Percentiles rank a stretch among this genome's conserved stretches.
Conservation (phyloP, 2,797 vertebrate genomes). For the Acridotheres tristis region DNA sequence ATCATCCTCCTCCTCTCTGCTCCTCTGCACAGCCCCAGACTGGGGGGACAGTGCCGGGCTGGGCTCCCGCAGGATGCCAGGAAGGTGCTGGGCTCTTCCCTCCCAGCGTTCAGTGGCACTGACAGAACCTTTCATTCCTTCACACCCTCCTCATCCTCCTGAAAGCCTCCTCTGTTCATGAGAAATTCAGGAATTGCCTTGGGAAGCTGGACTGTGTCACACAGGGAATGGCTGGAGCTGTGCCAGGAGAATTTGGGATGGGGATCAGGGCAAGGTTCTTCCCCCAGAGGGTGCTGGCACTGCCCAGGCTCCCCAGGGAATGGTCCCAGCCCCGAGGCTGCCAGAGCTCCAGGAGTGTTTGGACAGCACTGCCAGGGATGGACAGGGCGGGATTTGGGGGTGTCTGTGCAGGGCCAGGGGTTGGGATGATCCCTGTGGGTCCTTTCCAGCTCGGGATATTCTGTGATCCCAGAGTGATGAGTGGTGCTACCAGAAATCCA, state of each 20-base stretch:
- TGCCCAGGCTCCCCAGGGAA: background rate
- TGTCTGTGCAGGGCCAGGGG: rapidly evolving
- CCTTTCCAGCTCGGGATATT: no score
- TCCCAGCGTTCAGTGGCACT: no score
- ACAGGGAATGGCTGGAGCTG: background rate
- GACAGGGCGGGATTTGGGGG: rapidly evolving
- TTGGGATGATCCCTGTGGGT: background rate
- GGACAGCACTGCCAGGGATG: background rate
- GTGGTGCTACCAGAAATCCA: background rate
- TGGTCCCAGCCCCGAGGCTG: background rate
- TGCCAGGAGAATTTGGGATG: rapidly evolving
- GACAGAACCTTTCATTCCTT: background rate
- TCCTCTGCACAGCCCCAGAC: background rate
- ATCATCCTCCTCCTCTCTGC: background rate
- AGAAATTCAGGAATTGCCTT: background rate
- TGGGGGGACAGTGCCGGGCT: background rate
- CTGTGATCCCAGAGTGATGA: background rate
- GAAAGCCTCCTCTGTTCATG: background rate
- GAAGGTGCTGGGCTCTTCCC: background rate
- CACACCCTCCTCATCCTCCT: background rate
- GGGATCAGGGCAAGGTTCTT: rapidly evolving
- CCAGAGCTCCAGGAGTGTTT: background rate
- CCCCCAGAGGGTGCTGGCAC: background rate
- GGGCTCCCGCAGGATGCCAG: background rate
- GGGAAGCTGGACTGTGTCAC: background rate